Percentiles rank a stretch among this genome's conserved stretches.
These are phyloP conservation scores for Patiria pectinifera DNA, from an alignment of 53 echinoderm and acorn worm species.

Conservation along the genomic window DNA sequence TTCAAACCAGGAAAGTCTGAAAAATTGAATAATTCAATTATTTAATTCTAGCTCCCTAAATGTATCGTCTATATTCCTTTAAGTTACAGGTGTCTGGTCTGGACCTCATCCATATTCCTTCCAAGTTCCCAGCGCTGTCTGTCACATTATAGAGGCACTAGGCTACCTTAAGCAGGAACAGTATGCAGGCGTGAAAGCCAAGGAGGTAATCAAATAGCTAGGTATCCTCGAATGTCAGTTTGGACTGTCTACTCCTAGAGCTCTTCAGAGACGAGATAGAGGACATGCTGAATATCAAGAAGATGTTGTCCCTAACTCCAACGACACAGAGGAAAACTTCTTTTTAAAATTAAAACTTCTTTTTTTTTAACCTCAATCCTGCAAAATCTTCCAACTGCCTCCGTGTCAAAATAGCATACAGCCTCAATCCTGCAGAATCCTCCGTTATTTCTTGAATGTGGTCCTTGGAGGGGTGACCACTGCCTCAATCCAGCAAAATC, in stretches of 20 bases:
- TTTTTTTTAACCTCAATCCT: no score
- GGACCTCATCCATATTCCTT: constrained; percentile 34
- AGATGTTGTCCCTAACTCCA: background rate
- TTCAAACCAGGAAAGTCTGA: no score
- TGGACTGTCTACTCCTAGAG: background rate
- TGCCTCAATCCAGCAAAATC: no score
- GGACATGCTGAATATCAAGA: background rate
- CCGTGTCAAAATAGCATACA: no score
- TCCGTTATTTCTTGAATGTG: no score
- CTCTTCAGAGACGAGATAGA: background rate
- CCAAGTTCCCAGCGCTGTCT: background rate
- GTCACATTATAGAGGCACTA: background rate
- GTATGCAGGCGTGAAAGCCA: constrained; percentile 13
- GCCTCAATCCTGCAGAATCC: no score
- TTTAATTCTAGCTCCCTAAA: background rate
- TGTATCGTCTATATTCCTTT: background rate
- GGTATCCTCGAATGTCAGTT: background rate
- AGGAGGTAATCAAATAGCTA: constrained; percentile 24
- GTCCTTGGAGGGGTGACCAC: no score
- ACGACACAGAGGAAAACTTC: no score
- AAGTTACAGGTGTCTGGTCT: constrained; percentile 37
- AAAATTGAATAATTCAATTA: no score
- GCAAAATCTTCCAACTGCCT: no score
- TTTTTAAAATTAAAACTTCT: no score
- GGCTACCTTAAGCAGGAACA: background rate